These are phyloP conservation scores for Hemicrepidius hirtus DNA, from an alignment of 2,888 invertebrate genomes.

Conservation along the genomic window DNA sequence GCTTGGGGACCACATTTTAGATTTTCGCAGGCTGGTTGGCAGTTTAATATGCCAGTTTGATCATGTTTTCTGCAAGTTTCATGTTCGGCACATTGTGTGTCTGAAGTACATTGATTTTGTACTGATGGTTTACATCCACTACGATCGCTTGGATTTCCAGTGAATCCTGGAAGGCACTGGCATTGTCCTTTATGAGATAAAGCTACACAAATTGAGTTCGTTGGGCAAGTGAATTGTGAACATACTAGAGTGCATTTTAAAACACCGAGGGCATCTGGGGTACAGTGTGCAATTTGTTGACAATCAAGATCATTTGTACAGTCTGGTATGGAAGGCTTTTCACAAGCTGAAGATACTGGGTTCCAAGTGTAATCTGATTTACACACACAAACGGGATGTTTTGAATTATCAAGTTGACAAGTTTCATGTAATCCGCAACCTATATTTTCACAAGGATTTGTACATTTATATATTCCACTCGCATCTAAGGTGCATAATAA, in stretches of 20 bases:
- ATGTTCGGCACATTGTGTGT: slow-evolving; percentile 88
- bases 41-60: slow-evolving; percentile 77
- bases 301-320: slow-evolving; percentile 85
- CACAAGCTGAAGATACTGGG: slow-evolving; percentile 86
- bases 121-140: slow-evolving; percentile 86
- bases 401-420: slow-evolving; percentile 80
- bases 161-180: slow-evolving; percentile 87
- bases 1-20: slow-evolving; percentile 90
- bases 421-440: slow-evolving; percentile 89
- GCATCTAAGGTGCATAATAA: slow-evolving; percentile 81
- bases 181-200: slow-evolving; percentile 85
- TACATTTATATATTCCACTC: slow-evolving; percentile 80
- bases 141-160: slow-evolving; percentile 93
- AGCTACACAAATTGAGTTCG: slow-evolving; percentile 87
- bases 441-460: slow-evolving; percentile 86
- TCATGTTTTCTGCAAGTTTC: slow-evolving; percentile 83
- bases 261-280: slow-evolving; percentile 89
- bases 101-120: slow-evolving; percentile 85
- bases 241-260: slow-evolving; percentile 88
- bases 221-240: slow-evolving; percentile 87
- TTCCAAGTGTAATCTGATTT: slow-evolving; percentile 88
- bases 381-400: slow-evolving; percentile 87
- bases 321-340: slow-evolving; percentile 91
- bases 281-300: slow-evolving; percentile 81
- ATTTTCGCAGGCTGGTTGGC: slow-evolving; percentile 86